Conservation (phyloP, 2,888 invertebrate species). For the Theristus sp. region DNA sequence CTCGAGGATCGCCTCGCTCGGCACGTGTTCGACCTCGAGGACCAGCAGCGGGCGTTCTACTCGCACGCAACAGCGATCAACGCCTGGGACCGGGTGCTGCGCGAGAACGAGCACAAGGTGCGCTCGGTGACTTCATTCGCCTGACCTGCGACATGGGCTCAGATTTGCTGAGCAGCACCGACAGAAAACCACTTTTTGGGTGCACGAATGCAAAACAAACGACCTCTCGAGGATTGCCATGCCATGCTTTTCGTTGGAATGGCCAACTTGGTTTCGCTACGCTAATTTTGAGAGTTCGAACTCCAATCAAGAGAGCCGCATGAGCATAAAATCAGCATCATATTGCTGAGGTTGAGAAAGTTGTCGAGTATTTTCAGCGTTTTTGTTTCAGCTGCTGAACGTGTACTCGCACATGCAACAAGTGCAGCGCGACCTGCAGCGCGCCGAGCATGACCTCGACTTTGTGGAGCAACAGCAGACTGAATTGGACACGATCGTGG, state of each 20-base stretch:
- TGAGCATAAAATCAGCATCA: no score
- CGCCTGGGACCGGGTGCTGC: conserved; percentile 76
- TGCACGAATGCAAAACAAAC: no score
- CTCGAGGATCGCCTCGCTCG: conserved; percentile 78
- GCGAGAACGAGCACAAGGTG: conserved; percentile 30
- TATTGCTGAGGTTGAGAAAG: no score
- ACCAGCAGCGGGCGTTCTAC: conserved; percentile 74
- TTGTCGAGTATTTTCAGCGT: no score
- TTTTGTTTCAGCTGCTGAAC: conserved; percentile 48
- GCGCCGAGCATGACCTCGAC: conserved; percentile 75
- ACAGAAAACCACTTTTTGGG: no score
- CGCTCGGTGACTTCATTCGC: background rate
- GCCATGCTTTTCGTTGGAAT: background rate
- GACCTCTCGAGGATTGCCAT: background rate
- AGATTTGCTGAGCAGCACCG: no score
- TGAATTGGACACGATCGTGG: conserved; percentile 67
- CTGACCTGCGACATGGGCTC: no score
- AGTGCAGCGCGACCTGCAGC: conserved; percentile 68
- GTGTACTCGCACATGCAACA: conserved; percentile 68
- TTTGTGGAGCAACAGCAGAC: conserved; percentile 77
- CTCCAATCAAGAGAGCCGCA: no score
- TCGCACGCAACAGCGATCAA: conserved; percentile 87
- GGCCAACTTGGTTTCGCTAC: no score
- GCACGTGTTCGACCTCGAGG: conserved; percentile 75
- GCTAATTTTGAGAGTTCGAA: no score